These are phyloP conservation scores for Cathartes aura DNA, from an alignment of 2,113 vertebrate species.

Conservation along the genomic window DNA sequence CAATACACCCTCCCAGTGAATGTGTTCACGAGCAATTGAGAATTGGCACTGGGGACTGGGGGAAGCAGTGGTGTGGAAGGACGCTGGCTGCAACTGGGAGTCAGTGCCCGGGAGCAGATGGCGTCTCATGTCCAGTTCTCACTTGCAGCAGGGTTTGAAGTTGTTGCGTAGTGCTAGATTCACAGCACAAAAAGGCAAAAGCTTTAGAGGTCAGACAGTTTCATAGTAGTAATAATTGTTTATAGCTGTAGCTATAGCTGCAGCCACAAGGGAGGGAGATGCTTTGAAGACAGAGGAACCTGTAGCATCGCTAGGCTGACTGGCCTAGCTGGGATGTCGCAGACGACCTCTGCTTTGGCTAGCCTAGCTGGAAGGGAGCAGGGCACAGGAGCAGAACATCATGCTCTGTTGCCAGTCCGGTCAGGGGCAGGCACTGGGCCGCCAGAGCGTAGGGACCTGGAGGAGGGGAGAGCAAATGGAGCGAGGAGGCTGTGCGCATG, in stretches of 20 bases:
- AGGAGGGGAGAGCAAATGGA: background rate
- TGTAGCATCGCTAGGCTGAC: no score
- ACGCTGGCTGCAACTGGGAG: background rate
- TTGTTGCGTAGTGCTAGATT: background rate
- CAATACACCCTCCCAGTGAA: background rate
- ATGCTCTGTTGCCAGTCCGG: background rate
- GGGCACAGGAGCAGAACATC: fast-evolving
- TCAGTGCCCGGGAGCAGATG: background rate
- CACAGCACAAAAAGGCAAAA: background rate
- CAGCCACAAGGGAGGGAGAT: background rate
- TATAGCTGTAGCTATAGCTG: background rate
- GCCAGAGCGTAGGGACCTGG: background rate
- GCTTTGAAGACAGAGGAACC: background rate
- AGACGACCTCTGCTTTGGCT: background rate
- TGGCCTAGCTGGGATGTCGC: background rate
- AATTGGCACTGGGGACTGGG: background rate
- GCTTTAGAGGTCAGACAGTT: background rate
- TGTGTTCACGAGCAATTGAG: background rate
- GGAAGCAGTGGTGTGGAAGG: background rate
- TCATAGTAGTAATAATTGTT: fast-evolving
- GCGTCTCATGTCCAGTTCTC: background rate
- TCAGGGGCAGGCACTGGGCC: background rate
- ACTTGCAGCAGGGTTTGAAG: background rate
- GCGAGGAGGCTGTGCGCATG: background rate
- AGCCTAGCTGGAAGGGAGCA: background rate